Base-by-base conservation (phyloP, 92 coral and sea anemone genomes). In the Porites divaricata region DNA sequence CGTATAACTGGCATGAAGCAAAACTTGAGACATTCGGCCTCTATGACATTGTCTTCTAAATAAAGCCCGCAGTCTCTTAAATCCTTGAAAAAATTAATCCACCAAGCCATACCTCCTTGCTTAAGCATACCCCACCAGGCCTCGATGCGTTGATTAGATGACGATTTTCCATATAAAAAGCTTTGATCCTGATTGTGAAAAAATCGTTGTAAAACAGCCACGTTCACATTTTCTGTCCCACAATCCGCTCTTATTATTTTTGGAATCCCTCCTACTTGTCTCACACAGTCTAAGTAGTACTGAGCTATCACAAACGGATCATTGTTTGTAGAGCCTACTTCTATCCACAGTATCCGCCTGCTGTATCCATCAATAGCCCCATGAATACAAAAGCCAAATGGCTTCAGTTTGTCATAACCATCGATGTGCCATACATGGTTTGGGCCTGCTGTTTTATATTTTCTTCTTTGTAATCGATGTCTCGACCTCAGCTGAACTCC, bases 341-440 rank as follows among this genome's bases (percentile, higher is more conserved):
- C 89, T 13, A 86, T 70, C 89, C 89, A 70, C 84, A 86, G 69
- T 12, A 56, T 58, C 15, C 90, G 75, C 56, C 90, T 86, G 68
- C 58, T 53, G 58, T 78, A 77, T n/a, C 86, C 63, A 19, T 69
- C 86, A 16, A 67, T 54, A 9, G 66, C 21, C 16, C 61, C 78
- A 50, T 69, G 77, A 14, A 81, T 23, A 24, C 75, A 57, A 9
- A 54, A 67, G 23, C 67, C 22, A 53, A 53, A 53, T 53, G 67
- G 87, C 70, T 63, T 73, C n/a, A 73, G 24, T 35, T 83, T 85
- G 45, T 85, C 79, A 19, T 72, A 74, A 15, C 86, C 86, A 25
- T 87, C 76, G 2, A 87, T 87, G 70, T 87, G 87, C 91, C 87
- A 88, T 23, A 81, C 6, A 22, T 66, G 72, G 61, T 88, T 88